Evolutionary conservation across 64 coral and sea anemone genomes (phyloP).

Genomic region (Stichodactyla helianthus): DNA sequence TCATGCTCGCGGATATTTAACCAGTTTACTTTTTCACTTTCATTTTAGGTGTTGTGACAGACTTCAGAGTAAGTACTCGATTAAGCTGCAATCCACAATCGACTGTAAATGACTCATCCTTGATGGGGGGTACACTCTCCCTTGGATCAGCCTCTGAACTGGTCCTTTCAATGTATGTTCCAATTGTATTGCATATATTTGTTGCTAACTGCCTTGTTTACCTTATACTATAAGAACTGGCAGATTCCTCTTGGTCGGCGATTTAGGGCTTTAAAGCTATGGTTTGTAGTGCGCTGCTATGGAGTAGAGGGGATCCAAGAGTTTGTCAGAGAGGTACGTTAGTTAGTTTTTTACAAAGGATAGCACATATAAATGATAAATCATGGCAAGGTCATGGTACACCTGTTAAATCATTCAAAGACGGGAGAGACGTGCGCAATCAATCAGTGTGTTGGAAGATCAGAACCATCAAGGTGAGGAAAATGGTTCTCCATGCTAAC

Average conservation of each 20-base stretch:
- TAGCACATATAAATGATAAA: background rate
- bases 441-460: too few relatives aligned
- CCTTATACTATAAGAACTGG: background rate
- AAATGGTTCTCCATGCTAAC: too few relatives aligned
- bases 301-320: constrained; percentile 11
- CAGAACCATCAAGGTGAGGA: too few relatives aligned
- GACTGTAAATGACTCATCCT: too few relatives aligned
- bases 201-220: background rate
- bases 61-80: constrained; percentile 18
- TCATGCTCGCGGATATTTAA: background rate
- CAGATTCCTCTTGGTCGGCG: constrained; percentile 20
- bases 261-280: constrained; percentile 22
- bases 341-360: background rate
- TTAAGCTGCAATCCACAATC: background rate
- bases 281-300: constrained; percentile 15
- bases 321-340: background rate
- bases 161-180: too few relatives aligned
- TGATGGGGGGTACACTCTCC: too few relatives aligned
- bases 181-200: too few relatives aligned
- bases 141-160: too few relatives aligned
- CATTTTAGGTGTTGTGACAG: constrained; percentile 5
- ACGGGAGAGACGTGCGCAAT: too few relatives aligned
- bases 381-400: too few relatives aligned
- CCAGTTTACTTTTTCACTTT: background rate
- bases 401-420: too few relatives aligned